Conservation (phyloP, 2,888 invertebrate genomes). For the Pocota personata region DNA sequence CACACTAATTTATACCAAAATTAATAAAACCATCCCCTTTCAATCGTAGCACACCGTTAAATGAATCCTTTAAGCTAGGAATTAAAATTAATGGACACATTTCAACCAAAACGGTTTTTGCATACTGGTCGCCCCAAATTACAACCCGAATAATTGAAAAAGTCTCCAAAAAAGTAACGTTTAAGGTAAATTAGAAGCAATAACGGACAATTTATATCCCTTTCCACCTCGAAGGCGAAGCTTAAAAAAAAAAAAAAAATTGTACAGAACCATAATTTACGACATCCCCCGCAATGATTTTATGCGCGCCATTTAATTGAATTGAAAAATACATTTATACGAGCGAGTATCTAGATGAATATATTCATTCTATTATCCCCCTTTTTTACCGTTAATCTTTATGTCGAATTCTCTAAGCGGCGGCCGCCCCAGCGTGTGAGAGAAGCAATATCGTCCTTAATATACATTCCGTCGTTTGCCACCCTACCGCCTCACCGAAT, state of each 20-base stretch:
- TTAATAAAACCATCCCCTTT: constrained; percentile 20
- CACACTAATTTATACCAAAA: neutral
- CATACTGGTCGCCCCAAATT: constrained; percentile 1
- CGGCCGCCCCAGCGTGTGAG: neutral
- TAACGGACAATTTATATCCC: constrained; percentile 58
- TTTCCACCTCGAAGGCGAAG: neutral
- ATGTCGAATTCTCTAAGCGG: constrained; percentile 42
- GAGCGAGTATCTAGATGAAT: constrained; percentile 42
- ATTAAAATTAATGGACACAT: constrained; percentile 39
- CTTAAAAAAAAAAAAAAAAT: neutral
- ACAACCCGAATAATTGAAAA: constrained; percentile 26
- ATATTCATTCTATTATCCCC: constrained; percentile 55
- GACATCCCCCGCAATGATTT: constrained; percentile 56
- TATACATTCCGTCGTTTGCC: constrained; percentile 43
- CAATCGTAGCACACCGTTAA: neutral
- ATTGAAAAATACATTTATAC: constrained; percentile 70
- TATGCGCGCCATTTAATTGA: constrained; percentile 71
- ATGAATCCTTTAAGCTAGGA: constrained; percentile 13
- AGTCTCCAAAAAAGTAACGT: constrained; percentile 17
- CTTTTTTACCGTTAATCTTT: constrained; percentile 65
- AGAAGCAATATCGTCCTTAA: constrained; percentile 64
- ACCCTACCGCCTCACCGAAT: constrained; percentile 23
- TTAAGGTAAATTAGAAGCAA: constrained; percentile 67
- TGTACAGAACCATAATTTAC: constrained; percentile 57
- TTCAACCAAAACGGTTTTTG: neutral